These are phyloP conservation scores for Protobothrops mucrosquamatus DNA, from an alignment of 2,113 vertebrate species.

Conservation along the genomic window DNA sequence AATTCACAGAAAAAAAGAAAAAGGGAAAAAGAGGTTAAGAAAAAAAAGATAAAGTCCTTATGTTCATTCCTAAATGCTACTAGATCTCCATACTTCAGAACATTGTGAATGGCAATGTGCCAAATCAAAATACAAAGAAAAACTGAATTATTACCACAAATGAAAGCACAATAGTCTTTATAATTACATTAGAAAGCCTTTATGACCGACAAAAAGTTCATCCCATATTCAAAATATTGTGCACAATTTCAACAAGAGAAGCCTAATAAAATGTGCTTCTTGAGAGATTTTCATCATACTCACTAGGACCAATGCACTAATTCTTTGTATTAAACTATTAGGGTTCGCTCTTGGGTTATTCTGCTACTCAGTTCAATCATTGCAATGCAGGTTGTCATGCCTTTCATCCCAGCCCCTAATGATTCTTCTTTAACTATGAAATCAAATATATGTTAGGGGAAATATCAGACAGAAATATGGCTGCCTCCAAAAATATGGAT, in stretches of 20 bases:
- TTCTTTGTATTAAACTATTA: conserved; percentile 9
- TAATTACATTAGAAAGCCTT: background rate
- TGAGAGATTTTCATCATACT: conserved; percentile 1
- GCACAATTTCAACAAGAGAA: conserved; percentile 1
- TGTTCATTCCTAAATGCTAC: background rate
- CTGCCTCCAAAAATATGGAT: background rate
- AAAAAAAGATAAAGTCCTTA: background rate
- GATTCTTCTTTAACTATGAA: background rate
- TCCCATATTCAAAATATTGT: background rate
- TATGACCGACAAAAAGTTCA: background rate
- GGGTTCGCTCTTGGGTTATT: background rate
- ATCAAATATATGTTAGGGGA: conserved; percentile 33
- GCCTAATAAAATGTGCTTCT: background rate
- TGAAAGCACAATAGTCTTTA: background rate
- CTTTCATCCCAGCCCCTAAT: conserved; percentile 30
- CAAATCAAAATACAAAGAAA: background rate
- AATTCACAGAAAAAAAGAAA: background rate
- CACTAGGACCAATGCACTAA: background rate
- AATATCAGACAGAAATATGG: conserved; percentile 2
- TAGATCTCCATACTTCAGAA: background rate
- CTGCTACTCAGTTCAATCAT: background rate
- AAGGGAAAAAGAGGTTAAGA: background rate
- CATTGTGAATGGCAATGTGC: background rate
- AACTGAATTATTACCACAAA: background rate
- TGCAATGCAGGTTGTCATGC: conserved; percentile 25